Evolutionary conservation across 2,797 vertebrate species (phyloP).

Genomic region (Gouania willdenowi): DNA sequence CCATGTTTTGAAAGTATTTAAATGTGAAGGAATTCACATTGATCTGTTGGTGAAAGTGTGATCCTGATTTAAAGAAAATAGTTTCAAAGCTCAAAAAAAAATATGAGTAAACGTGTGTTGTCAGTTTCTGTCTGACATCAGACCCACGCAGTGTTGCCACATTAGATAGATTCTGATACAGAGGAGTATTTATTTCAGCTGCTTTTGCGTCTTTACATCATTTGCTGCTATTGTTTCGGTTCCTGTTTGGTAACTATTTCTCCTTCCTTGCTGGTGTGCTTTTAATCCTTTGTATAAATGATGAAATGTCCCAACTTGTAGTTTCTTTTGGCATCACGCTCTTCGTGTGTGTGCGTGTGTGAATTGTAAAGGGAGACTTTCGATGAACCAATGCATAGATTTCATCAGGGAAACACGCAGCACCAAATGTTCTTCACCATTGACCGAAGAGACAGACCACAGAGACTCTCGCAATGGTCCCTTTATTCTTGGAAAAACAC

Average conservation of each 20-base stretch:
- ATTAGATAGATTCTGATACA: slow-evolving; percentile 33
- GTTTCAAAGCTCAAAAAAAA: slow-evolving; percentile 3
- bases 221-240: slow-evolving; percentile 59
- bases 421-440: neutral
- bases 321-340: slow-evolving; percentile 14
- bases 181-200: slow-evolving; percentile 54
- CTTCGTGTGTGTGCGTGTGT: slow-evolving; percentile 30
- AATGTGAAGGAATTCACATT: neutral
- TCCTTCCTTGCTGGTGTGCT: neutral
- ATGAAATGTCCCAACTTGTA: slow-evolving; percentile 25
- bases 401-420: slow-evolving; percentile 8
- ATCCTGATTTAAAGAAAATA: neutral
- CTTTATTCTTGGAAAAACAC: slow-evolving; percentile 49
- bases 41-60: slow-evolving; percentile 17
- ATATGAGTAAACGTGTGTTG: neutral
- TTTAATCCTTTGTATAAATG: slow-evolving; percentile 6
- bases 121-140: slow-evolving; percentile 33
- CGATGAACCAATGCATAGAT: slow-evolving; percentile 20
- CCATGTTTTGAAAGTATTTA: slow-evolving; percentile 9
- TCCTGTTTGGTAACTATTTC: slow-evolving; percentile 3
- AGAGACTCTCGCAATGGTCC: slow-evolving; percentile 41
- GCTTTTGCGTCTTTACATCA: slow-evolving; percentile 63
- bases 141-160: slow-evolving; percentile 47
- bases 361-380: slow-evolving; percentile 29
- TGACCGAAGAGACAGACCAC: slow-evolving; percentile 19